Base-by-base conservation (phyloP, 2,113 vertebrate species). In the Empidonax traillii region DNA sequence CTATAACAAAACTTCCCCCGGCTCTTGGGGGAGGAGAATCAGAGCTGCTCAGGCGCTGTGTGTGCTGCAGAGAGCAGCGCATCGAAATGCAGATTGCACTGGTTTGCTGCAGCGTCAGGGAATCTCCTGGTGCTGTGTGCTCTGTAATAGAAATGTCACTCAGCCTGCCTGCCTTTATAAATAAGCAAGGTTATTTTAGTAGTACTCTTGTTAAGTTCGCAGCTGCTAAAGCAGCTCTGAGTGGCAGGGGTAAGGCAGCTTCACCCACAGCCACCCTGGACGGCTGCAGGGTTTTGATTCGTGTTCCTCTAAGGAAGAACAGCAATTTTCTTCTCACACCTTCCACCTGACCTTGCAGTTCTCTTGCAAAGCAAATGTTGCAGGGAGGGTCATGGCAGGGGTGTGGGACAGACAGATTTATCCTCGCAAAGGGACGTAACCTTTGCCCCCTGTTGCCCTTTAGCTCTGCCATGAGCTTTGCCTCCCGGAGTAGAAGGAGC, bases 291-390 rank as follows among this genome's bases (percentile, higher is more conserved):
- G 52, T 68, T 91, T 77, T 77, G 47, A 31, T 71, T 65, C 55
- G 55, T 83, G 8, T 43, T 78, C 44, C 28, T 89, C 19, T 22
- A 31, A 74, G 77, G 71, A 49, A 66, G 52, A 72, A n/a, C 15
- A 44, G 31, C 41, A 75, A 3, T 91, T 87, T 85, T 75, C 28
- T 86, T 75, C 39, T 85, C 96, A 96, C 31, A 97, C 97, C 91
- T 97, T 93, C 94, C 90, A 93, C 97, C 97, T 98, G 94, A 97
- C 49, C 37, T 88, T 84, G 63, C 28, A 18, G 62, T 73, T 88
- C 49, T 12, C 65, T 63, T 79, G 43, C 61, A 18, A 5, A 49
- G 35, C 13, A 74, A 35, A 53, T 68, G 31, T 71, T 93, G 37
- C 61, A 87, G 52, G 27, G 62, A 79, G 33, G 39, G 49, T 90